These are phyloP conservation scores for Aplochiton taeniatus DNA, from an alignment of 2,797 vertebrate genomes.

Conservation along the genomic window DNA sequence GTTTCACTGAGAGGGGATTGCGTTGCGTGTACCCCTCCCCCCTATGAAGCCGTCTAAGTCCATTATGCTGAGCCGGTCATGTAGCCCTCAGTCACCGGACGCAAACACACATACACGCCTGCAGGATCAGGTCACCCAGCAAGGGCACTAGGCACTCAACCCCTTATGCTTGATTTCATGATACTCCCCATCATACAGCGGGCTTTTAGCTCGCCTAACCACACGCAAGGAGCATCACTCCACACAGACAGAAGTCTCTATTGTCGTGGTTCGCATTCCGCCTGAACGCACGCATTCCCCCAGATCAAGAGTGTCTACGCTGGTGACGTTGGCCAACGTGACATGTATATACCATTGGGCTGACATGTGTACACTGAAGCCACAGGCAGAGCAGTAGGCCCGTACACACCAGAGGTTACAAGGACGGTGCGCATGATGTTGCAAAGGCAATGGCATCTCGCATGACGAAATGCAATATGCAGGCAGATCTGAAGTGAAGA, in stretches of 20 bases:
- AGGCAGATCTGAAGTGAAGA: constrained; percentile 8
- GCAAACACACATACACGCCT: constrained; percentile 23
- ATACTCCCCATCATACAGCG: neutral
- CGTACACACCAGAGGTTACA: neutral
- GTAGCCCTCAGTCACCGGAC: constrained; percentile 31
- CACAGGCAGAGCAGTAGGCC: neutral
- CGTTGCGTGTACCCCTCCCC: neutral
- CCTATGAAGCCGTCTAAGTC: constrained; percentile 33
- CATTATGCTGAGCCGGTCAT: constrained; percentile 40
- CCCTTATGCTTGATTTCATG: neutral
- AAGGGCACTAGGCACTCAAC: constrained; percentile 6
- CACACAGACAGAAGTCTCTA: neutral
- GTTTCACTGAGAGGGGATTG: constrained; percentile 14
- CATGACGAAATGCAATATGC: constrained; percentile 3
- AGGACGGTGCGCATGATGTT: too few relatives aligned
- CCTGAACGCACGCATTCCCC: neutral
- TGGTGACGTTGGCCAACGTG: neutral
- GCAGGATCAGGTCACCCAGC: constrained; percentile 16
- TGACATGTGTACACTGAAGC: constrained; percentile 5
- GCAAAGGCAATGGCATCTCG: neutral
- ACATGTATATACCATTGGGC: neutral
- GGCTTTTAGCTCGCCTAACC: neutral
- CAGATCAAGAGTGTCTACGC: neutral
- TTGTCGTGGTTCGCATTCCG: neutral
- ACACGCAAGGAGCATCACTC: neutral